A percentile compares a stretch with the other conserved stretches of the same genome.
Conservation (phyloP, 2,888 invertebrate species). For the Caenorhabditis macrosperma region DNA sequence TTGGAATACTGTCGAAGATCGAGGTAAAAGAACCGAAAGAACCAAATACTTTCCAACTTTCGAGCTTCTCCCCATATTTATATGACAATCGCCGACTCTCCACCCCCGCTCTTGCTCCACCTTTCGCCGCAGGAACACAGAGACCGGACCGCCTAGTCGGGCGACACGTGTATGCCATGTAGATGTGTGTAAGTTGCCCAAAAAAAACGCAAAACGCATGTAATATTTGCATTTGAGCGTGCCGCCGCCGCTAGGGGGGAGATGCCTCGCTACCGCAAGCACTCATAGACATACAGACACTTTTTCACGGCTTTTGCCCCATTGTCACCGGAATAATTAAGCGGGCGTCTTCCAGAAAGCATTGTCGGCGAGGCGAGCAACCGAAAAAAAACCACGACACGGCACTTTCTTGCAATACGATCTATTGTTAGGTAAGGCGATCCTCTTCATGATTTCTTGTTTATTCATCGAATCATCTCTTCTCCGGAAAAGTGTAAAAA, state of each 20-base stretch:
- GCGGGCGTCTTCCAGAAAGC: conserved; percentile 21
- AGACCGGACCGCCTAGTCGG: conserved; percentile 32
- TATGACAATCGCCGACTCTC: conserved; percentile 38
- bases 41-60: conserved; percentile 39
- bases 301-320: conserved; percentile 52
- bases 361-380: neutral
- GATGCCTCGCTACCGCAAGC: conserved; percentile 33
- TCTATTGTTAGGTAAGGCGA: conserved; percentile 49
- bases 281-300: conserved; percentile 45
- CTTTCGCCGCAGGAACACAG: conserved; percentile 51
- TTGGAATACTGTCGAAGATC: conserved; percentile 29
- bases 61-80: conserved; percentile 30
- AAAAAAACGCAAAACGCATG: conserved; percentile 50
- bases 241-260: conserved; percentile 41
- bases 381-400: conserved; percentile 1
- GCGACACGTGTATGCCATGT: conserved; percentile 49
- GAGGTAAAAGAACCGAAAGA: conserved; percentile 10
- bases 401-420: conserved; percentile 39
- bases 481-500: conserved; percentile 24
- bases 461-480: conserved; percentile 41
- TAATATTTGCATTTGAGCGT: conserved; percentile 50
- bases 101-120: conserved; percentile 39
- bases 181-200: conserved; percentile 54
- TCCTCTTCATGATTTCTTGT: conserved; percentile 26
- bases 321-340: conserved; percentile 54